A percentile compares a stretch with the other conserved stretches of the same genome.
Evolutionary conservation across 2,888 invertebrate species (phyloP).

Genomic region (Andrena trimmerana): DNA sequence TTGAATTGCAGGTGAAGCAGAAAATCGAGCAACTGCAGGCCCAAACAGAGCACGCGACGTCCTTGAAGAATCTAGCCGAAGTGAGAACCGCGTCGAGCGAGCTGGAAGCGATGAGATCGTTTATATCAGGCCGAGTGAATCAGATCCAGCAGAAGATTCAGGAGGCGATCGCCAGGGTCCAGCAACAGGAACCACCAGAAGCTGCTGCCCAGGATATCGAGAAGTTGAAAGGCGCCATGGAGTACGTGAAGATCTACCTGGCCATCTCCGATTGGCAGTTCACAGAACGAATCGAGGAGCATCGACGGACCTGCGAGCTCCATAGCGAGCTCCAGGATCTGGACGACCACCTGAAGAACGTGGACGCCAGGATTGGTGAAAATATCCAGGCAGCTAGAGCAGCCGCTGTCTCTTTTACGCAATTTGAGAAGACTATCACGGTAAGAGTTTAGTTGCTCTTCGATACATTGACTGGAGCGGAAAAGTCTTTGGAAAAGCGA

Average conservation of each 20-base stretch:
- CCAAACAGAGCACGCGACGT: constrained; percentile 85
- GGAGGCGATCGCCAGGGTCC: constrained; percentile 89
- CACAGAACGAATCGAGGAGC: constrained; percentile 88
- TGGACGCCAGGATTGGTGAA: constrained; percentile 86
- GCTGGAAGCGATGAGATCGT: constrained; percentile 89
- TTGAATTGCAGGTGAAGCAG: constrained; percentile 73
- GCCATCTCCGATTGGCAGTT: constrained; percentile 87
- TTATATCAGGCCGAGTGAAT: constrained; percentile 89
- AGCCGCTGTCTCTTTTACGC: constrained; percentile 90
- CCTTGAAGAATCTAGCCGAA: constrained; percentile 83
- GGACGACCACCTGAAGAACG: constrained; percentile 76
- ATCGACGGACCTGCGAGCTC: constrained; percentile 89
- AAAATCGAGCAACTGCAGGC: constrained; percentile 86
- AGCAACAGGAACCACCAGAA: constrained; percentile 89
- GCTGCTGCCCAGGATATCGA: constrained; percentile 90
- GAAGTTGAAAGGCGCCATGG: constrained; percentile 88
- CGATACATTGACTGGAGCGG: no score
- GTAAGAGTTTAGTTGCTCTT: constrained; percentile 84
- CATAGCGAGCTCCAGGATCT: constrained; percentile 87
- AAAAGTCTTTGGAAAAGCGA: no score
- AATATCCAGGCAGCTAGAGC: constrained; percentile 90
- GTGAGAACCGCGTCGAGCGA: constrained; percentile 84
- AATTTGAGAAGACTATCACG: constrained; percentile 92
- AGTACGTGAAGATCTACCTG: constrained; percentile 88
- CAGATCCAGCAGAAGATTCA: constrained; percentile 89